These are phyloP conservation scores for Macaca mulatta DNA, from an alignment of 2,113 vertebrate genomes.

Conservation along the genomic window DNA sequence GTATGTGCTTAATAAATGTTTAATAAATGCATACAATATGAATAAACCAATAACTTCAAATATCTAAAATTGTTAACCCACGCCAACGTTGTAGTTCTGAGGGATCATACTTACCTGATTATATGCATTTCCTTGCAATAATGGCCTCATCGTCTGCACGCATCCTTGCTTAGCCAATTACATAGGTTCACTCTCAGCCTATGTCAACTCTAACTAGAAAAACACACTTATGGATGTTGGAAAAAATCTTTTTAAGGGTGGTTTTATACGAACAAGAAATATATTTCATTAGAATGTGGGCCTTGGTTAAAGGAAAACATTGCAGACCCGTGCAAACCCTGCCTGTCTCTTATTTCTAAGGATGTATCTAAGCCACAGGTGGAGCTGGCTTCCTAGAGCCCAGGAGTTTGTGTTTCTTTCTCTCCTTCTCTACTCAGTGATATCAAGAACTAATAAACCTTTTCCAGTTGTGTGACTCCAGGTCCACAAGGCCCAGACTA, in stretches of 20 bases:
- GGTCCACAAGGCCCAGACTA: neutral
- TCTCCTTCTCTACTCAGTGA: neutral
- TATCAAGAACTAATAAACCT: neutral
- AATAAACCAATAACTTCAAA: slow-evolving; percentile 11
- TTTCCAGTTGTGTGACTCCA: neutral
- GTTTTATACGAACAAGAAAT: neutral
- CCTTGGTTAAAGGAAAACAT: neutral
- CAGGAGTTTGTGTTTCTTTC: neutral
- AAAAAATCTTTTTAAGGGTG: neutral
- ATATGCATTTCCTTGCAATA: neutral
- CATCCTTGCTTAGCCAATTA: neutral
- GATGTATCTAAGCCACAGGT: neutral
- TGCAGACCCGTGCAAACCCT: neutral
- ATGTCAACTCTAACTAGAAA: neutral
- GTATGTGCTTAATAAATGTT: neutral
- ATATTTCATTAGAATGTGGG: neutral
- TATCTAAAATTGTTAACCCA: neutral
- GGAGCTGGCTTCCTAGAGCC: too few relatives aligned
- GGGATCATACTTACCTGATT: neutral
- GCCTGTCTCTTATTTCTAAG: neutral
- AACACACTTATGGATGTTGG: neutral
- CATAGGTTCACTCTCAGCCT: neutral
- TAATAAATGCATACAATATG: neutral
- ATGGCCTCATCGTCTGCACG: neutral
- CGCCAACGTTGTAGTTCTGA: neutral